These are phyloP conservation scores for Sinotaia quadrata DNA, from an alignment of 2,888 invertebrate species.

Conservation along the genomic window DNA sequence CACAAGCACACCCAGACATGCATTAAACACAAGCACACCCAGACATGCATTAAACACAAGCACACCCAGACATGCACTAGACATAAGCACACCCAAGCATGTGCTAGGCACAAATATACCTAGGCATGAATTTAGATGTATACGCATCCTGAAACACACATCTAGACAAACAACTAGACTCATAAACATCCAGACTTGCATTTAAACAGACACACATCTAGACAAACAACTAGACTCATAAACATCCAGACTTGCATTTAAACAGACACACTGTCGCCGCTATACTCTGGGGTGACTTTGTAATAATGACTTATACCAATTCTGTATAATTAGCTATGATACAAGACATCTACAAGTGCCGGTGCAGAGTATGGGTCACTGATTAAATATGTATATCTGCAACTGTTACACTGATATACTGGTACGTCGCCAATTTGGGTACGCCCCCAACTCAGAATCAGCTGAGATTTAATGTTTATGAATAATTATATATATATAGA, in stretches of 20 bases:
- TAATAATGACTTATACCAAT: too few species aligned
- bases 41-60: too few species aligned
- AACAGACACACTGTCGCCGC: too few species aligned
- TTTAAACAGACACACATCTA: background rate
- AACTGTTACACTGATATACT: too few species aligned
- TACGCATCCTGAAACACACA: slow-evolving; percentile 9
- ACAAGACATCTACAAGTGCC: background rate
- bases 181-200: background rate
- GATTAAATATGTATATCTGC: too few species aligned
- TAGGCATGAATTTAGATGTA: slow-evolving; percentile 1
- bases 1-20: slow-evolving; percentile 1
- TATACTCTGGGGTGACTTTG: too few species aligned
- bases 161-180: slow-evolving; percentile 1
- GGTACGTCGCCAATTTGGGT: background rate
- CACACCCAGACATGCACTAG: background rate
- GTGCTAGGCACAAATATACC: background rate
- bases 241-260: too few species aligned
- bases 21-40: background rate
- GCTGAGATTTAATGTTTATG: too few species aligned
- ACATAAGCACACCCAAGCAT: background rate
- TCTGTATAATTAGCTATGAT: background rate
- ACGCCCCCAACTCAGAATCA: too few species aligned
- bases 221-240: background rate
- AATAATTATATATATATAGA: too few species aligned
- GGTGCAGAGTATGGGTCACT: too few species aligned